Conservation (phyloP, 2,113 vertebrate genomes). For the Eudyptes chrysolophus region DNA sequence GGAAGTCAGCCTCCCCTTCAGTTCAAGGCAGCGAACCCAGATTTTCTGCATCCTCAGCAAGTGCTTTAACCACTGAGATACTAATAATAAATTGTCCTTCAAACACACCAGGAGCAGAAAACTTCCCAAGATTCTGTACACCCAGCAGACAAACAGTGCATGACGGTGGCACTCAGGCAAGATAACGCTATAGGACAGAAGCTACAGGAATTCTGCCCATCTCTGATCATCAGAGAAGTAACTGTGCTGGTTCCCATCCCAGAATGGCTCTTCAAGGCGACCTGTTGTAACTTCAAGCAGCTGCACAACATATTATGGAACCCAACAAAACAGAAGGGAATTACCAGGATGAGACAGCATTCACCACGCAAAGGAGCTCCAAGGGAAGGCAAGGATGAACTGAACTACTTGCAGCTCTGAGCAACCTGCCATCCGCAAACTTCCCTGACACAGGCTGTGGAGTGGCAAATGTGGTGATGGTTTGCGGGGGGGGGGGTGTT, state of each 20-base stretch:
- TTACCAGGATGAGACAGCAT: not conserved
- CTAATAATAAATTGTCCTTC: not conserved
- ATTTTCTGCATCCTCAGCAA: not conserved
- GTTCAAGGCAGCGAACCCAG: not conserved
- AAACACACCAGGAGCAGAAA: not conserved
- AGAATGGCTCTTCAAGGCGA: not conserved
- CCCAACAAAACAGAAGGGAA: not conserved
- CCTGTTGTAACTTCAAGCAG: not conserved
- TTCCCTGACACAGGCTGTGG: not conserved
- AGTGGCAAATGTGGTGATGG: accelerated
- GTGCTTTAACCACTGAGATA: not conserved
- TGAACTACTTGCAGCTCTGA: not conserved
- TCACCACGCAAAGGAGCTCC: not conserved
- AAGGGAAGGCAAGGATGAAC: not conserved
- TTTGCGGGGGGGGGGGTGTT: no score
- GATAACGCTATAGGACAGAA: not conserved
- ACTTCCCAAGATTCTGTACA: not conserved
- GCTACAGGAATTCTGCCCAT: not conserved
- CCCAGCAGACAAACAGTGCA: not conserved
- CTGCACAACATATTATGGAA: not conserved
- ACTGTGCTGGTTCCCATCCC: not conserved
- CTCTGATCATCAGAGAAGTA: not conserved
- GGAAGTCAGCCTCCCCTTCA: not conserved
- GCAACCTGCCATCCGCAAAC: not conserved
- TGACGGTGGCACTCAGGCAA: not conserved